Evolutionary conservation across 2,797 vertebrate genomes (phyloP), one percentile per base, ranked within the genome.

Genomic region (Gambusia yucatana): DNA sequence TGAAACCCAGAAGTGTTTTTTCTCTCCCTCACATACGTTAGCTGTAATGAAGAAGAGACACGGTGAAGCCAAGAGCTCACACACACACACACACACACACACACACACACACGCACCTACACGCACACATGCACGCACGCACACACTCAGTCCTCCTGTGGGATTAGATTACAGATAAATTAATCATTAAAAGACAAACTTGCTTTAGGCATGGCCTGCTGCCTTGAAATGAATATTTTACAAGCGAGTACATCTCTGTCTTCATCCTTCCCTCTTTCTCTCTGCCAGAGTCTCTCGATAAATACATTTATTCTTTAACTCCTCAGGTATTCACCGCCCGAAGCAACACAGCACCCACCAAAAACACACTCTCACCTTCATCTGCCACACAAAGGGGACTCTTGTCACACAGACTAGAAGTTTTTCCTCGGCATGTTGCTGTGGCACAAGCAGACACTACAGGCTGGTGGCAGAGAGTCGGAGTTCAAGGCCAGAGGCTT

Each of bases 171-270:
- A 41, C 75, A 87, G 77, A 82, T 87, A 84, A 87, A 88, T 90
- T 72, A 89, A 89, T 89, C 73, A 90, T 86, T 76, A 61, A 80
- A 75, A 86, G 82, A 77, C 82, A 72, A 50, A 83, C 82, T 87
- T 72, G 86, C 90, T 86, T 47, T 2, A 76, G 85, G 91, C 89
- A 36, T 50, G 52, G 84, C 86, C 84, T 76, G 83, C 55, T 8
- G 77, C 80, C 82, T 84, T 22, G 39, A 86, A 71, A 88, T 89
- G 13, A 79, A 86, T 83, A 48, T 88, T 87, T 89, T 39, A 90
- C 39, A 2, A 75, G 36, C 1, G 8, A 81, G 77, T 81, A 81
- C 73, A 84, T 82, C 57, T 82, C 52, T 59, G 59, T 84, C 63
- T 75, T 57, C 80, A 57, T 84, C 77, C 9, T 39, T 22, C 13